phyloP scores from a whole-genome alignment of 1,140 invertebrate species.

The Orchesella cincta region DNA sequence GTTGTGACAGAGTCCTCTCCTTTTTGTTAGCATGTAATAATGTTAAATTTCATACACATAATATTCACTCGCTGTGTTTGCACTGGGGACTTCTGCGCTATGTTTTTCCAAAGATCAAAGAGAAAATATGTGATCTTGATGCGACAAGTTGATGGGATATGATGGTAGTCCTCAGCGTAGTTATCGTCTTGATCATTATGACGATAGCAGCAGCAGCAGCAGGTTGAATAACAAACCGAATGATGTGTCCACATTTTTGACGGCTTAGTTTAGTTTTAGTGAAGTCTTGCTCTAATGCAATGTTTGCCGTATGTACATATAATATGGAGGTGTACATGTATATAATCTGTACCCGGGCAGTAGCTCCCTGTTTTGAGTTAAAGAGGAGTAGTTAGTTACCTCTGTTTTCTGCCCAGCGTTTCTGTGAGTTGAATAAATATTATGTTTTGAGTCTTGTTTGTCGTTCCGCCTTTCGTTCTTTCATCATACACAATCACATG shows the following conservation, averaged over 20 bases:
- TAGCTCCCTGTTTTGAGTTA: no score
- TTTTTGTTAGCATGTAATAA: conserved; percentile 1
- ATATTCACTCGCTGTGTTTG: neutral
- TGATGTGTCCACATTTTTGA: conserved; percentile 16
- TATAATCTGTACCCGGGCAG: no score
- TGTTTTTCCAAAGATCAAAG: conserved; percentile 26
- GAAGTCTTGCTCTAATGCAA: neutral
- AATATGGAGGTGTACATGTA: neutral
- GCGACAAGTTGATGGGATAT: conserved; percentile 27
- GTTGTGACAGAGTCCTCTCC: conserved; percentile 1
- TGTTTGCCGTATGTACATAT: neutral
- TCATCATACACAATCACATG: neutral
- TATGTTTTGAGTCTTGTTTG: conserved; percentile 25
- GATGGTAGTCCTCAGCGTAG: no score
- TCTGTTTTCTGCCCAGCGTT: conserved; percentile 10
- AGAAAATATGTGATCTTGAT: conserved; percentile 20
- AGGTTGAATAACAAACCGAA: neutral
- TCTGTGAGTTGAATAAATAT: conserved; percentile 24
- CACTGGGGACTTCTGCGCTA: conserved; percentile 8
- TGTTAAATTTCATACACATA: neutral
- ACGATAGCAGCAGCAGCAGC: neutral
- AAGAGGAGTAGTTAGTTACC: conserved; percentile 8
- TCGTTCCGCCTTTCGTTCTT: conserved; percentile 19
- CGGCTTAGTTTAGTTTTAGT: neutral
- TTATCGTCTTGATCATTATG: conserved; percentile 11